phyloP scores from a whole-genome alignment of 2,113 vertebrate genomes.

The Chamaetylas fuelleborni region DNA sequence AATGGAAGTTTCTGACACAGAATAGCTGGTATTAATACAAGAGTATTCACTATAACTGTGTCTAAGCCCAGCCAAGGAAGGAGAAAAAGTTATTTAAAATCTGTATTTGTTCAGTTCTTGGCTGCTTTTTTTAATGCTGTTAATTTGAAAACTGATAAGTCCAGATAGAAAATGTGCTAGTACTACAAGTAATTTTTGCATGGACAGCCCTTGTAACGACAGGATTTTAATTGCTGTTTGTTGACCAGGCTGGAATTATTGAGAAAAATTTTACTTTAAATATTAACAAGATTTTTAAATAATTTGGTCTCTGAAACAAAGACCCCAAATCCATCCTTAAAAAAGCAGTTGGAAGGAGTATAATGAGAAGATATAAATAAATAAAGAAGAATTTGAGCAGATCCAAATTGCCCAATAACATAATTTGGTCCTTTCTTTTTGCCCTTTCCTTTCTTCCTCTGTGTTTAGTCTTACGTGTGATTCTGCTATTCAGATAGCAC shows the following conservation, averaged over 20 bases:
- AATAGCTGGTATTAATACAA: neutral
- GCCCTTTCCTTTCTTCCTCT: neutral
- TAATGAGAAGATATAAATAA: neutral
- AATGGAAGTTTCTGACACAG: neutral
- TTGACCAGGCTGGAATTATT: neutral
- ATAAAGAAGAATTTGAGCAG: neutral
- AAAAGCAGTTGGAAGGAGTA: neutral
- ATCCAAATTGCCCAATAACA: neutral
- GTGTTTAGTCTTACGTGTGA: neutral
- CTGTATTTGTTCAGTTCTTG: neutral
- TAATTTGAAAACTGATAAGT: neutral
- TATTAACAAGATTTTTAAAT: neutral
- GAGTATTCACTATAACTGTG: neutral
- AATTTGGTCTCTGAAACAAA: neutral
- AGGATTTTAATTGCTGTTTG: neutral
- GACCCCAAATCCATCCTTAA: neutral
- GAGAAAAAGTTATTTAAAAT: conserved; percentile 10
- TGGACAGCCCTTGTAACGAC: neutral
- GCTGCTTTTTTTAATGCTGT: neutral
- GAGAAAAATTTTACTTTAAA: neutral
- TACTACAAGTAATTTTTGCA: neutral
- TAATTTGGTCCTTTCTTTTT: neutral
- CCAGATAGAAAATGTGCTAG: neutral
- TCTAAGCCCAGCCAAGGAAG: neutral
- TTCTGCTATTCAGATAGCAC: neutral